A percentile compares a stretch with the other conserved stretches of the same genome.
These are phyloP conservation scores for Pristiophorus japonicus DNA, from an alignment of 2,113 vertebrate species.

Conservation along the genomic window DNA sequence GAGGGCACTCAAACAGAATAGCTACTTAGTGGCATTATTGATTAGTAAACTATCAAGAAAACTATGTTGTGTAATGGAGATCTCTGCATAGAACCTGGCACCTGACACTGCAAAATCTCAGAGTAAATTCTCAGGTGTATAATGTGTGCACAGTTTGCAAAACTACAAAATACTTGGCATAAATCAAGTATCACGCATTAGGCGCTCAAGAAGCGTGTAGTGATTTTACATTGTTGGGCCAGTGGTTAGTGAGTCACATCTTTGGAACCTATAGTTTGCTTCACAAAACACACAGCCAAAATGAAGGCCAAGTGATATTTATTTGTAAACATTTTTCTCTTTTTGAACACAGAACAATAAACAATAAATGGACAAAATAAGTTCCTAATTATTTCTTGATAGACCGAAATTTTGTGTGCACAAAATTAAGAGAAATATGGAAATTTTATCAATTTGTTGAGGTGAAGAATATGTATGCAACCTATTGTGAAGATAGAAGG, in stretches of 20 bases:
- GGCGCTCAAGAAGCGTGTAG: background rate
- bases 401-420: background rate
- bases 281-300: background rate
- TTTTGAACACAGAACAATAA: background rate
- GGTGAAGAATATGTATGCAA: background rate
- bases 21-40: background rate
- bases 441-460: background rate
- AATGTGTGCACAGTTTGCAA: constrained; percentile 4
- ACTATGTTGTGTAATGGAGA: background rate
- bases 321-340: background rate
- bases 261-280: background rate
- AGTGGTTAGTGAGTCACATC: background rate
- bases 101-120: constrained; percentile 1
- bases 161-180: background rate
- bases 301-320: background rate
- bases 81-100: background rate
- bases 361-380: background rate
- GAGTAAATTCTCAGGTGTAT: background rate
- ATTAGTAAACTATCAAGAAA: constrained; percentile 19
- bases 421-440: background rate
- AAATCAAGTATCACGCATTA: background rate
- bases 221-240: background rate
- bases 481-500: background rate
- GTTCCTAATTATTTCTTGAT: background rate
- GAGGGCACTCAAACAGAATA: background rate